phyloP scores from a whole-genome alignment of 2,888 invertebrate genomes.

The Dicranocentrus wangi region DNA sequence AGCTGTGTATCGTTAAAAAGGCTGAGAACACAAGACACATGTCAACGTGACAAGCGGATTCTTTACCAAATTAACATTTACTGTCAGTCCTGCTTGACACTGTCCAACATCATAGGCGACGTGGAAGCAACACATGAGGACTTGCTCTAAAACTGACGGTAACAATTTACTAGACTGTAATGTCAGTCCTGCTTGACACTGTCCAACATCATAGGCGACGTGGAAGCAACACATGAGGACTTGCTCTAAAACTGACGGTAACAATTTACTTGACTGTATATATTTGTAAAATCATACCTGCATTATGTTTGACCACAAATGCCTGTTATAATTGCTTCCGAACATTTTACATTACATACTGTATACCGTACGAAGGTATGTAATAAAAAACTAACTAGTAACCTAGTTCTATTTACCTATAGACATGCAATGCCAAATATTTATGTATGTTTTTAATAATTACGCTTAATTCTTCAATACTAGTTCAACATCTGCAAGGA shows the following conservation, averaged over 20 bases:
- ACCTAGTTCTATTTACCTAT: too few species aligned
- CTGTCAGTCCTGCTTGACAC: constrained; percentile 59
- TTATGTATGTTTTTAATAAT: too few species aligned
- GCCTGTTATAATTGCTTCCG: too few species aligned
- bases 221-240: constrained; percentile 41
- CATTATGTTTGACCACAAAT: too few species aligned
- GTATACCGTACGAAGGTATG: too few species aligned
- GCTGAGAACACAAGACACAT: not conserved
- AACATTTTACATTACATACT: too few species aligned
- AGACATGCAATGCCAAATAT: too few species aligned
- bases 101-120: constrained; percentile 43
- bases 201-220: constrained; percentile 19
- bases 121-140: constrained; percentile 60
- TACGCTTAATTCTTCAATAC: not conserved
- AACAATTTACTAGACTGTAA: constrained; percentile 10
- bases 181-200: constrained; percentile 61
- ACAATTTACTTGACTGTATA: not conserved
- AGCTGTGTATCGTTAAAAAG: not conserved
- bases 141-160: not conserved
- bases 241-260: not conserved
- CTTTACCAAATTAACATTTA: constrained; percentile 11
- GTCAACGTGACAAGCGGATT: not conserved
- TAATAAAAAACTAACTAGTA: too few species aligned
- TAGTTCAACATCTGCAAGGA: too few species aligned
- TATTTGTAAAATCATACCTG: too few species aligned